A percentile compares a stretch with the other conserved stretches of the same genome.
Conservation (phyloP, 2,797 vertebrate genomes). For the Centropyge bicolor region DNA sequence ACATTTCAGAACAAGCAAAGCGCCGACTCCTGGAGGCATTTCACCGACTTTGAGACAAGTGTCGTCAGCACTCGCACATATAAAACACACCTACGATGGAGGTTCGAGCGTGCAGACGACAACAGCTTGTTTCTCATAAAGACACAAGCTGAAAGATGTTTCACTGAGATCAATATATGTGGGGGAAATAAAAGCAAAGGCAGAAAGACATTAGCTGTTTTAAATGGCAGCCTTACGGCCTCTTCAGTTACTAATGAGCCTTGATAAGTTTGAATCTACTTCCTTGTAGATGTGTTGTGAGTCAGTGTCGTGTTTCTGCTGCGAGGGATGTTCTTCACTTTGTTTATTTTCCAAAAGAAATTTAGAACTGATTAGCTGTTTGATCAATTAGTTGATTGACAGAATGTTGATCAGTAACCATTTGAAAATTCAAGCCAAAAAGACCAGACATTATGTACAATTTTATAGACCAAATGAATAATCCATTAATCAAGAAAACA, state of each 20-base stretch:
- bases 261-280: not conserved
- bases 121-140: constrained; percentile 39
- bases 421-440: not conserved
- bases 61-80: constrained; percentile 11
- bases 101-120: not conserved
- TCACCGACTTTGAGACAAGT: constrained; percentile 23
- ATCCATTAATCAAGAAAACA: not conserved
- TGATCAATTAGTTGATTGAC: not conserved
- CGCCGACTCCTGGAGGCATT: not conserved
- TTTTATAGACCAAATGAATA: not conserved
- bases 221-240: constrained; percentile 38
- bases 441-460: not conserved
- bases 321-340: not conserved
- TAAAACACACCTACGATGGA: not conserved
- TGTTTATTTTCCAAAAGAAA: not conserved
- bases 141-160: constrained; percentile 7
- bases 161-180: constrained; percentile 4
- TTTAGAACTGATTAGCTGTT: not conserved
- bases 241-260: not conserved
- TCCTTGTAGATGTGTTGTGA: not conserved
- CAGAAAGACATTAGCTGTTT: constrained; percentile 31
- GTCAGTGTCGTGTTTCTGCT: not conserved
- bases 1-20: constrained; percentile 29
- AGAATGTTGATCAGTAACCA: too few species aligned
- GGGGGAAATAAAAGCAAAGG: constrained; percentile 27